Base-by-base conservation (phyloP, 2,888 invertebrate species). In the Nowickia ferox region DNA sequence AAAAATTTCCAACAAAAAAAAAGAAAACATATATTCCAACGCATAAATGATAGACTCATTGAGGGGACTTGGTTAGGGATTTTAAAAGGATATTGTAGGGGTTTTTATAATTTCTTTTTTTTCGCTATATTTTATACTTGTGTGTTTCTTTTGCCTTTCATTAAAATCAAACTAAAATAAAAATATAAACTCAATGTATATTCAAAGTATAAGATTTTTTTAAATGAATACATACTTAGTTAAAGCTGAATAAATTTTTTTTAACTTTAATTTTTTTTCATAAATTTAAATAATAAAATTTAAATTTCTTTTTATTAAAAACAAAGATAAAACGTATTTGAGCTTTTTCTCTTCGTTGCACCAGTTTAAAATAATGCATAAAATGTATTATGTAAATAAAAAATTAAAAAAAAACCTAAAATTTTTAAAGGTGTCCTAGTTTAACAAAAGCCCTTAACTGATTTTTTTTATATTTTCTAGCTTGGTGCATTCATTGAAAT, bases 11-110 rank as follows among this genome's bases (percentile, higher is more conserved):
- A 74, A 30, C n/a, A n/a, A 81, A 10, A 59, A 51, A 53, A 88
- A 89, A 88, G 82, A 88, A 89, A 89, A 87, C 87, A 88, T 88
- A 90, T 90, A 88, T 88, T 89, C 88, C 90, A 90, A 90, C 89
- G 91, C 91, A 91, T 90, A 92, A 92, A 92, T 92, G 93, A 93
- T 92, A 92, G 93, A 92, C 92, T 91, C 93, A 92, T 93, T 93
- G 92, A 92, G 92, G 92, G 92, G 93, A 92, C 88, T 89, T 89
- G 91, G 91, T 87, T 81, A 71, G 88, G 92, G 92, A 92, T 92
- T 90, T 91, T 63, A 86, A 91, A 89, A 89, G 92, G 91, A 91
- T 90, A 89, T 87, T 87, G 87, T 84, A 84, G 78, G 87, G 88
- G 77, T 80, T 87, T 84, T 82, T 87, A 87, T 86, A 89, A 90